phyloP scores from a whole-genome alignment of 2,797 vertebrate species.

The Delichon dasypus region DNA sequence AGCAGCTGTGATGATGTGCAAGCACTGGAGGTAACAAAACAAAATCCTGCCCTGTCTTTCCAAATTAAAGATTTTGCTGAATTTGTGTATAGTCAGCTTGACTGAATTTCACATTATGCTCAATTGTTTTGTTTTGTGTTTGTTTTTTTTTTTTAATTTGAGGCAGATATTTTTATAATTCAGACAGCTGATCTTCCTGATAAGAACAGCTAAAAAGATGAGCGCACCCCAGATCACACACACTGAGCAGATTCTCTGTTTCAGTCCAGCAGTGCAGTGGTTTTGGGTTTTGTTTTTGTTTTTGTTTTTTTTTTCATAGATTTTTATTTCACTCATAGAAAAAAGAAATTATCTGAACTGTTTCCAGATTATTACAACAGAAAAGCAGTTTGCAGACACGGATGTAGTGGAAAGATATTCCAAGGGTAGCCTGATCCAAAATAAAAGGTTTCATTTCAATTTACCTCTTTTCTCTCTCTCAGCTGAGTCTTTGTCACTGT shows the following conservation, averaged over 20 bases:
- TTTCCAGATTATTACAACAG: not conserved
- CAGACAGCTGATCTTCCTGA: not conserved
- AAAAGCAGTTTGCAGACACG: not conserved
- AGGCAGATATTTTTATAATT: not conserved
- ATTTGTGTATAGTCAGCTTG: not conserved
- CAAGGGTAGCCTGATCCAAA: not conserved
- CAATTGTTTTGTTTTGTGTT: not conserved
- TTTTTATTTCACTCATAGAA: not conserved
- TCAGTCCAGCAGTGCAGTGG: not conserved
- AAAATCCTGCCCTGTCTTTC: not conserved
- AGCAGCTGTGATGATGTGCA: not conserved
- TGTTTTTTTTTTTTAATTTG: not conserved
- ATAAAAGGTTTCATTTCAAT: not conserved
- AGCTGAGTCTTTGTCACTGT: not conserved
- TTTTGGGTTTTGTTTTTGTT: not conserved
- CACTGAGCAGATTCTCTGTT: not conserved
- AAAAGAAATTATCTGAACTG: not conserved
- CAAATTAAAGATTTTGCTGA: slow-evolving; percentile 21
- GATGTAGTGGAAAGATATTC: not conserved
- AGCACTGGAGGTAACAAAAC: not conserved
- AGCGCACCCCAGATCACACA: not conserved
- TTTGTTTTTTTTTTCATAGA: not conserved
- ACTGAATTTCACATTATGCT: not conserved
- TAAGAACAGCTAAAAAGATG: not conserved
- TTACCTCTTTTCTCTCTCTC: not conserved